Conservation (phyloP, 2,797 vertebrate species). For the Galaxias olidus region DNA sequence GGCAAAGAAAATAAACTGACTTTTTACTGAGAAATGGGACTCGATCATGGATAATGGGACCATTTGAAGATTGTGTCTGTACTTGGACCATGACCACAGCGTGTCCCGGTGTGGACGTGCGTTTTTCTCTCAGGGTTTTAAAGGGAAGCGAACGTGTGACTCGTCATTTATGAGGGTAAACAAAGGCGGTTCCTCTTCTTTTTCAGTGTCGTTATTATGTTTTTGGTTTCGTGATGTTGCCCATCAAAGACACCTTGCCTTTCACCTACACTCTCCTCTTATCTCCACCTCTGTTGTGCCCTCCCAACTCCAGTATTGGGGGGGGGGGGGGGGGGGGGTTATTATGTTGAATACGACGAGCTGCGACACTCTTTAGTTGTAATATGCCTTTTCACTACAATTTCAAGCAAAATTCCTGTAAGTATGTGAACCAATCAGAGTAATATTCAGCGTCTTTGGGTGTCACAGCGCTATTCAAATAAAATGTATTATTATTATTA, state of each 20-base stretch:
- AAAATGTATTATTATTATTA: too few species aligned
- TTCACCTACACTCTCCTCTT: slow-evolving; percentile 16
- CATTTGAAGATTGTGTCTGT: slow-evolving; percentile 70
- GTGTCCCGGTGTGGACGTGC: slow-evolving; percentile 71
- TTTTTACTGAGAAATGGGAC: slow-evolving; percentile 36
- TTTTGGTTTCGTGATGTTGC: slow-evolving; percentile 26
- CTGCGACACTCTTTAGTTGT: too few species aligned
- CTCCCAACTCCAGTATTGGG: background rate
- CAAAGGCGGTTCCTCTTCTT: slow-evolving; percentile 31
- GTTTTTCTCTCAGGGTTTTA: slow-evolving; percentile 91
- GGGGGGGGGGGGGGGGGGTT: too few species aligned
- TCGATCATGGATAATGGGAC: slow-evolving; percentile 44
- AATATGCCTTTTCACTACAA: too few species aligned
- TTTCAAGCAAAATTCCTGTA: too few species aligned
- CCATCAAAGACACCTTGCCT: slow-evolving; percentile 63
- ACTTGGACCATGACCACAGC: slow-evolving; percentile 66
- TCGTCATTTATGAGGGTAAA: slow-evolving; percentile 32
- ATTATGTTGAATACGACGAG: too few species aligned
- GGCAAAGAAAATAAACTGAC: slow-evolving; percentile 30
- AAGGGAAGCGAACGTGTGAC: slow-evolving; percentile 49
- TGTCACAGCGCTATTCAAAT: too few species aligned
- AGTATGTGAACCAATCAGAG: too few species aligned
- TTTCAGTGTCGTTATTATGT: slow-evolving; percentile 34
- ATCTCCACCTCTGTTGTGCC: slow-evolving; percentile 32
- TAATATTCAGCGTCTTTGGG: too few species aligned